Evolutionary conservation across 35 echinoderm and acorn worm genomes (phyloP).

Genomic region (Strongylocentrotus purpuratus): DNA sequence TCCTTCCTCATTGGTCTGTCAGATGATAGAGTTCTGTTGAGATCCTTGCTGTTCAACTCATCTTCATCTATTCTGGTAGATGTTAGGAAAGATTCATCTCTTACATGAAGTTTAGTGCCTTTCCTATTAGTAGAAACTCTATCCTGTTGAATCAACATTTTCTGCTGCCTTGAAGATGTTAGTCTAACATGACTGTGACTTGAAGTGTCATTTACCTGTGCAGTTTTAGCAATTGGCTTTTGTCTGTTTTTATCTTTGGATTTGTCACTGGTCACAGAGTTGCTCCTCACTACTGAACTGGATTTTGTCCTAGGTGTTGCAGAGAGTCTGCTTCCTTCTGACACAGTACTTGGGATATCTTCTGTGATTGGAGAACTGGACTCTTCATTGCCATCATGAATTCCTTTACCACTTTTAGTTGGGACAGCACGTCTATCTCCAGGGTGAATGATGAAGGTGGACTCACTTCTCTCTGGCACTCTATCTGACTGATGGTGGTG

Average conservation of each 20-base stretch:
- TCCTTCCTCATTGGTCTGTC: background rate
- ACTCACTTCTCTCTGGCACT: background rate
- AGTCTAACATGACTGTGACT: background rate
- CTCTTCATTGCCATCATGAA: background rate
- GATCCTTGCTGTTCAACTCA: background rate
- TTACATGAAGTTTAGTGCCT: background rate
- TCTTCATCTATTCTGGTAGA: constrained; percentile 22
- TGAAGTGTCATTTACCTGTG: background rate
- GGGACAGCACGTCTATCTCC: background rate
- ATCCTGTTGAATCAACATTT: background rate
- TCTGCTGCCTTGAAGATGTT: background rate
- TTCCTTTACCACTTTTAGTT: background rate
- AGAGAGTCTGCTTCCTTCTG: background rate
- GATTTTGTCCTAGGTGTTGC: background rate
- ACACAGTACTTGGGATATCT: background rate
- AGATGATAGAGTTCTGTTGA: background rate
- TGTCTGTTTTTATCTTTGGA: background rate
- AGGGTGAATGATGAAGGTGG: background rate
- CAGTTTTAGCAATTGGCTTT: background rate
- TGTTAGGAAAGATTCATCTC: constrained; percentile 26
- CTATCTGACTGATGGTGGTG: background rate
- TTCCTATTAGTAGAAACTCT: background rate
- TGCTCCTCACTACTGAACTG: background rate
- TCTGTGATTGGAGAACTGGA: background rate
- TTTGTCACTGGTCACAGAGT: background rate